phyloP scores from a whole-genome alignment of 1,140 invertebrate species.

The Hydropsyche tenuis region DNA sequence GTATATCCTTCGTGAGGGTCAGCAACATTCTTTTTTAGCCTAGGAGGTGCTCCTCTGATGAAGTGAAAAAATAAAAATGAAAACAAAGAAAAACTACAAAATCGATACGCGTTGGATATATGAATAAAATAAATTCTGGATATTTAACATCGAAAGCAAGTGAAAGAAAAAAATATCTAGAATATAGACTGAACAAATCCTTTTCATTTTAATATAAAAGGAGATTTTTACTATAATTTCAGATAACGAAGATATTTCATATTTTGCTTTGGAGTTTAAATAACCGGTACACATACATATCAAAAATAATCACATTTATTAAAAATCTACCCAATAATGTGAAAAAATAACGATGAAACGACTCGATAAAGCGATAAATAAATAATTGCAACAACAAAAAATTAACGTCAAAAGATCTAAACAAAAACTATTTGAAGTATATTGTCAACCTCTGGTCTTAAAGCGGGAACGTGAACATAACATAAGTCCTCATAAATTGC shows the following conservation, averaged over 20 bases:
- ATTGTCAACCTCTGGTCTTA: constrained; percentile 65
- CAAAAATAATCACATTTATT: no score
- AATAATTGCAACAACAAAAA: neutral
- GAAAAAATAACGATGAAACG: neutral
- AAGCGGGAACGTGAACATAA: constrained; percentile 79
- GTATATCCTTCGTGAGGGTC: constrained; percentile 59
- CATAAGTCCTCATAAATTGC: constrained; percentile 88
- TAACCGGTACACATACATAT: no score
- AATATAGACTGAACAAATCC: no score
- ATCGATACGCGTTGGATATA: neutral
- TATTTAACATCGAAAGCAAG: no score
- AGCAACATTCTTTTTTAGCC: constrained; percentile 41
- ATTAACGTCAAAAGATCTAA: neutral
- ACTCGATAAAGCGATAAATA: neutral
- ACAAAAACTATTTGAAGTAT: neutral
- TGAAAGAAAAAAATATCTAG: constrained; percentile 19
- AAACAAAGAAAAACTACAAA: neutral
- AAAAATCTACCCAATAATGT: no score
- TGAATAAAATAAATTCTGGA: no score
- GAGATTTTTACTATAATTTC: no score
- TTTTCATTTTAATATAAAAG: no score
- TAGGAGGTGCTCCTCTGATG: constrained; percentile 36
- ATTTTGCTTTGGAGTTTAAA: no score
- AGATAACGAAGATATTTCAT: no score
- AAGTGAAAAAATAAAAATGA: constrained; percentile 16